A percentile compares a stretch with the other conserved stretches of the same genome.
phyloP scores from a whole-genome alignment of 1,140 invertebrate genomes.

The Zophobas morio region DNA sequence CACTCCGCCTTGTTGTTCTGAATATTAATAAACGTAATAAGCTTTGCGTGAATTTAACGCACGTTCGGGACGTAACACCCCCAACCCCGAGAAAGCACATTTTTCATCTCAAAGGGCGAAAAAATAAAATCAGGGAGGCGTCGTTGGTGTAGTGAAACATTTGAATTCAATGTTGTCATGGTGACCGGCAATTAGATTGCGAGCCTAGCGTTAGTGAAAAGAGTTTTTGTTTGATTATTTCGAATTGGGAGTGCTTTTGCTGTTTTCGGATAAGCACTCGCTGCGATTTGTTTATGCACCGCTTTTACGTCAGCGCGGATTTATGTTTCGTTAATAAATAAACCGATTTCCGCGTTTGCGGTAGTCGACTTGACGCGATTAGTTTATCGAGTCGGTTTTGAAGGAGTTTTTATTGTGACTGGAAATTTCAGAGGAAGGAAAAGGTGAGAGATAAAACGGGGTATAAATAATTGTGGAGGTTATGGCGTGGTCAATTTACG shows the following conservation, averaged over 20 bases:
- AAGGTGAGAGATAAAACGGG: too few species aligned
- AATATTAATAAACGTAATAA: not conserved
- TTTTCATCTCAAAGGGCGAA: not conserved
- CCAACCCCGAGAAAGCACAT: not conserved
- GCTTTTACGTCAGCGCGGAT: not conserved
- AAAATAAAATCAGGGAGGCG: not conserved
- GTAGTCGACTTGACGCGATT: not conserved
- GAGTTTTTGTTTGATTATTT: conserved; percentile 14
- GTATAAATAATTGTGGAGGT: too few species aligned
- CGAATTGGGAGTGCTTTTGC: not conserved
- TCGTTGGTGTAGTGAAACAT: not conserved
- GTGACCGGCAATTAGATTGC: conserved; percentile 7
- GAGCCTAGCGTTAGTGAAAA: conserved; percentile 14
- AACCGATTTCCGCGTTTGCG: not conserved
- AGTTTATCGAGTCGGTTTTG: not conserved
- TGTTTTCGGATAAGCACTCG: not conserved
- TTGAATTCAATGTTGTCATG: conserved; percentile 28
- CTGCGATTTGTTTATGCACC: not conserved
- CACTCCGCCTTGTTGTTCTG: not conserved
- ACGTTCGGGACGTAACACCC: not conserved
- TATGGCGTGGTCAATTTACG: too few species aligned
- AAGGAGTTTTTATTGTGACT: not conserved
- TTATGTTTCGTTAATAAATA: not conserved
- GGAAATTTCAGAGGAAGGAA: too few species aligned
- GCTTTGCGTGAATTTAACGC: not conserved